phyloP scores from a whole-genome alignment of 2,113 vertebrate genomes.

The Athene cunicularia region DNA sequence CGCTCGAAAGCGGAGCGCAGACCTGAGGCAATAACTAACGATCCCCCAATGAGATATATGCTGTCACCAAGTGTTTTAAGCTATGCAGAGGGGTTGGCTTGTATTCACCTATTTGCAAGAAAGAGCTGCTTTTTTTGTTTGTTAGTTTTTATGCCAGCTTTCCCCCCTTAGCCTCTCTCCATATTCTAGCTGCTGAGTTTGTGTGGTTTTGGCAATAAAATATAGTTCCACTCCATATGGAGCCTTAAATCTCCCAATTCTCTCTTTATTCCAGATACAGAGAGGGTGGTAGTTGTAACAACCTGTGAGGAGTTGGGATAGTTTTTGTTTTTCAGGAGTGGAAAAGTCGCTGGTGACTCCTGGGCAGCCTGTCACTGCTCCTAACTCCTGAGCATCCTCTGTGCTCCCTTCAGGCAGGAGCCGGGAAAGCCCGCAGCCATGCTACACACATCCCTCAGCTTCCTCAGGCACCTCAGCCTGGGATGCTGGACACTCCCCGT shows the following conservation, averaged over 20 bases:
- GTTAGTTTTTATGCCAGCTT: neutral
- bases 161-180: neutral
- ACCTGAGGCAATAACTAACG: neutral
- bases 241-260: neutral
- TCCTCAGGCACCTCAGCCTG: neutral
- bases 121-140: neutral
- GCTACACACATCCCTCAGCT: neutral
- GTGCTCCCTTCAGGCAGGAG: neutral
- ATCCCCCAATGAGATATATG: neutral
- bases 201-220: neutral
- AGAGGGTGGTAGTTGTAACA: neutral
- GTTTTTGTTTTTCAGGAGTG: neutral
- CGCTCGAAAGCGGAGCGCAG: neutral
- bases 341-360: neutral
- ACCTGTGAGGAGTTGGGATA: neutral
- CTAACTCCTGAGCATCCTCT: neutral
- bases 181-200: neutral
- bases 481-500: rapidly evolving
- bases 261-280: neutral
- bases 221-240: neutral
- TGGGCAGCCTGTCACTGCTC: neutral
- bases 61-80: neutral
- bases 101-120: neutral
- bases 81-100: neutral
- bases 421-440: neutral